Percentiles rank a stretch among this genome's conserved stretches.
Conservation (phyloP, 2,888 invertebrate species). For the Nematopogon swammerdamellus region DNA sequence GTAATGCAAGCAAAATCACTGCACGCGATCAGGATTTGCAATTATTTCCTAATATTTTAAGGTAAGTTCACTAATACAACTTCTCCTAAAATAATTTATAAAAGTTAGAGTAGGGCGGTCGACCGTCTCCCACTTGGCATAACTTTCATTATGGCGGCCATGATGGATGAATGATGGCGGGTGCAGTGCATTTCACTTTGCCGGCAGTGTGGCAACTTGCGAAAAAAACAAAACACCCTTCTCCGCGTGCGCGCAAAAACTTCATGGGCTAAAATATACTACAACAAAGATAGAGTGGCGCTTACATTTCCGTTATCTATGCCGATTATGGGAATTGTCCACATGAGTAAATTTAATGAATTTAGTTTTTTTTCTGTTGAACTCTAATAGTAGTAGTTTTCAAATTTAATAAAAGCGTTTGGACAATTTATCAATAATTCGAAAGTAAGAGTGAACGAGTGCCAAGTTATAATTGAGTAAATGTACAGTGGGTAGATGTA, state of each 20-base stretch:
- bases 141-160: conserved; percentile 51
- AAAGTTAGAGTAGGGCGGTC: conserved; percentile 43
- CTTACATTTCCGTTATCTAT: no score
- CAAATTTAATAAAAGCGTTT: no score
- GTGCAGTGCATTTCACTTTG: conserved; percentile 11
- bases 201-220: conserved; percentile 21
- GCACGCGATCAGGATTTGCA: conserved; percentile 17
- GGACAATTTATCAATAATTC: no score
- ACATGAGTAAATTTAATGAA: no score
- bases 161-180: not conserved
- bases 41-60: conserved; percentile 30
- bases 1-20: not conserved
- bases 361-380: no score
- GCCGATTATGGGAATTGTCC: no score
- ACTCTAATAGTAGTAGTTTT: no score
- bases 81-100: conserved; percentile 27
- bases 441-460: no score
- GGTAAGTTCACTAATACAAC: conserved; percentile 24
- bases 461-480: no score
- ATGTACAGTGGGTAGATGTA: conserved; percentile 6
- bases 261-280: conserved; percentile 9
- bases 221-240: conserved; percentile 11
- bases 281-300: no score
- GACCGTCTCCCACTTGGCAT: conserved; percentile 46
- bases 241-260: conserved; percentile 49